Evolutionary conservation across 2,797 vertebrate species (phyloP), one percentile per base, ranked within the genome.

Genomic region (Pyrocephalus nanus): DNA sequence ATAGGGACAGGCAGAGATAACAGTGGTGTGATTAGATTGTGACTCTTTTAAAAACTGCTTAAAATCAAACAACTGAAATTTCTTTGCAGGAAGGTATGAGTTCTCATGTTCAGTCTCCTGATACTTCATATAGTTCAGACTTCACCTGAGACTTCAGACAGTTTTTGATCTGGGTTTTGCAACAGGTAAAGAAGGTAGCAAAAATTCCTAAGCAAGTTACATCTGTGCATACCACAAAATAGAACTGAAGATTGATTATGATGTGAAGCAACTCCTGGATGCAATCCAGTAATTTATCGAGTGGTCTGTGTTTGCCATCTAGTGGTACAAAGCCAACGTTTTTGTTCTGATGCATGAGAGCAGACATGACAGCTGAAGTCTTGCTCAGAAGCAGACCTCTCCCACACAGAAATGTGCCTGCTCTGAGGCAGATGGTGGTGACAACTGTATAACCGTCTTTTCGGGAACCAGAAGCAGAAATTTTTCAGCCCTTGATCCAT

Each of bases 221-320:
- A 32, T 50, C 38, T 36, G 23, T 26, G 27, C 4, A 3, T 36
- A 54, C 12, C 12, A 4, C 67, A 65, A 69, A 88, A n/a, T 1
- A 74, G 53, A 89, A 47, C 11, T 9, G 32, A 86, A 71, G 43
- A 58, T n/a, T 40, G 29, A 55, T 30, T 6, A 18, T 1, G 15
- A 45, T 8, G 23, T 21, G 85, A 71, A 86, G 34, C 23, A 43
- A 15, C 15, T 34, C 43, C 30, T 40, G 16, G 48, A 16, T 23
- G 38, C 1, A 6, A 4, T 11, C 48, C 1, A 16, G 42, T 66
- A 45, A 65, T 22, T 75, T 54, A 67, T 74, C 5, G 4, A 42
- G 15, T 50, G 76, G 73, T 86, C 90, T 92, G 38, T 47, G 91
- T 53, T 85, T 95, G 96, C 96, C 96, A 95, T 32, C 96, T 96